A percentile compares a stretch with the other conserved stretches of the same genome.
Evolutionary conservation across 2,888 invertebrate genomes (phyloP).

Genomic region (Ectropis crepuscularia): DNA sequence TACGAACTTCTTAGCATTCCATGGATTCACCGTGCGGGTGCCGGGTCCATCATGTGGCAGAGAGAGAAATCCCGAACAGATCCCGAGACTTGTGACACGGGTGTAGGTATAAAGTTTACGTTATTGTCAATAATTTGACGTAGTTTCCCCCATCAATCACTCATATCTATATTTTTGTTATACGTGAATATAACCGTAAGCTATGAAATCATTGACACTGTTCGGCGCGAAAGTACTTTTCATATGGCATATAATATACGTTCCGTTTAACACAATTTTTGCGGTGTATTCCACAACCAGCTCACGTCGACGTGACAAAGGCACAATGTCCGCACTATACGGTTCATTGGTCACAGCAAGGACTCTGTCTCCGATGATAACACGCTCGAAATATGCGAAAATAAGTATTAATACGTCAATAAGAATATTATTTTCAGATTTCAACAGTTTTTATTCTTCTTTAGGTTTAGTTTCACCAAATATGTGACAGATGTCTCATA

Average conservation of each 20-base stretch:
- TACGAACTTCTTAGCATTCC: too few species aligned
- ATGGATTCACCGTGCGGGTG: too few species aligned
- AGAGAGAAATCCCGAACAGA: too few species aligned
- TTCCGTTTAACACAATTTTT: conserved; percentile 26
- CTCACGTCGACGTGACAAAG: conserved; percentile 48
- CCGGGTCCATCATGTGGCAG: too few species aligned
- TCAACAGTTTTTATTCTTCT: not conserved
- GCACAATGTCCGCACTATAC: conserved; percentile 43
- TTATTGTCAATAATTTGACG: too few species aligned
- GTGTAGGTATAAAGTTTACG: too few species aligned
- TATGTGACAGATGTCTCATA: not conserved
- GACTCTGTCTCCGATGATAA: conserved; percentile 54
- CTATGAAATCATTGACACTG: not conserved
- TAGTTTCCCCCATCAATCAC: too few species aligned
- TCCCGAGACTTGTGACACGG: too few species aligned
- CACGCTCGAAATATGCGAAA: conserved; percentile 52
- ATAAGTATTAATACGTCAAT: conserved; percentile 29
- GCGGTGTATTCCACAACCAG: conserved; percentile 25
- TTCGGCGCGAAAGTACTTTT: conserved; percentile 6
- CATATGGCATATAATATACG: conserved; percentile 12
- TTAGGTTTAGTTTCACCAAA: conserved; percentile 11
- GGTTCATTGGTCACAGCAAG: conserved; percentile 60
- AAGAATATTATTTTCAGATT: conserved; percentile 18
- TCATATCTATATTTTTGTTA: too few species aligned
- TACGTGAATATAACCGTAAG: not conserved